phyloP scores from a whole-genome alignment of 2,888 invertebrate species.

The Zonitis immaculata region DNA sequence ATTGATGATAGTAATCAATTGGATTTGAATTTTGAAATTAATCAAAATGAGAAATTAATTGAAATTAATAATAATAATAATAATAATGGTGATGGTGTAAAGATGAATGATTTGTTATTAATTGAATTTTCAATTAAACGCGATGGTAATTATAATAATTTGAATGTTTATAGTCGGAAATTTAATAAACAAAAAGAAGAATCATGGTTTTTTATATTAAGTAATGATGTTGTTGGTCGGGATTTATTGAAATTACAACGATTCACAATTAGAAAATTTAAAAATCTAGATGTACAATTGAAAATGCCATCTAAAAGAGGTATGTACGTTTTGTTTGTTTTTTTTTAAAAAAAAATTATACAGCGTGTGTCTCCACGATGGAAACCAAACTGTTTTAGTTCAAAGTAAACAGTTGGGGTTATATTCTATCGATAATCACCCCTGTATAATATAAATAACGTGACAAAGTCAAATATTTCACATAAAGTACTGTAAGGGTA shows the following conservation, averaged over 20 bases:
- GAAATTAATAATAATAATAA: constrained; percentile 53
- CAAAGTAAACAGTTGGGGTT: too few relatives aligned
- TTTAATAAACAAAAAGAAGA: constrained; percentile 94
- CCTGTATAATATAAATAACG: too few relatives aligned
- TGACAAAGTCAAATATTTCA: too few relatives aligned
- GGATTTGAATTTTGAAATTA: constrained; percentile 11
- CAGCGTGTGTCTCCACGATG: too few relatives aligned
- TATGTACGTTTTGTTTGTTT: constrained; percentile 24
- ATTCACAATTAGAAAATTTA: constrained; percentile 53
- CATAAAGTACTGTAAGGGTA: too few relatives aligned
- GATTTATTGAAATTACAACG: constrained; percentile 83
- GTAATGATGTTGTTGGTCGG: constrained; percentile 60
- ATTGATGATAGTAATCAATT: constrained; percentile 11
- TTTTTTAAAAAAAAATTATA: constrained; percentile 2
- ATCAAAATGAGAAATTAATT: constrained; percentile 14
- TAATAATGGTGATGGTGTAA: too few relatives aligned
- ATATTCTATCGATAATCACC: too few relatives aligned
- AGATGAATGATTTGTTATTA: constrained; percentile 14
- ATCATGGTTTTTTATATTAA: constrained; percentile 90
- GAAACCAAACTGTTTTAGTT: too few relatives aligned
- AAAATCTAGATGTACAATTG: constrained; percentile 55
- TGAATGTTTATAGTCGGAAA: constrained; percentile 69
- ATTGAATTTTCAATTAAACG: constrained; percentile 36
- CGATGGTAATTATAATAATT: constrained; percentile 34
- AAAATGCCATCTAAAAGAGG: constrained; percentile 56